A percentile compares a stretch with the other conserved stretches of the same genome.
Evolutionary conservation across 2,113 vertebrate genomes (phyloP).

Genomic region (Coreoperca whiteheadi): DNA sequence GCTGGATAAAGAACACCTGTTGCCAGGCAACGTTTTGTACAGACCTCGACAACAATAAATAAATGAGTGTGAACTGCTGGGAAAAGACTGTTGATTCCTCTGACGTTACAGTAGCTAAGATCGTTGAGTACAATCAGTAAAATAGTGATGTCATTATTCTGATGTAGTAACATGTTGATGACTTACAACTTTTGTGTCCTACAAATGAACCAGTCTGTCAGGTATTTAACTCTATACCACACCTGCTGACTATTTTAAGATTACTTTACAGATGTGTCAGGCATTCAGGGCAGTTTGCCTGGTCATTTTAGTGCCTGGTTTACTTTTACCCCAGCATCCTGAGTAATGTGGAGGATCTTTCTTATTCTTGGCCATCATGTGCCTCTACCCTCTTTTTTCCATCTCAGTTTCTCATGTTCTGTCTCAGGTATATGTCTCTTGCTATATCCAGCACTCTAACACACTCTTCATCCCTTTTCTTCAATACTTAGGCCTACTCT

Average conservation of each 20-base stretch:
- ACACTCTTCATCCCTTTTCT: not conserved
- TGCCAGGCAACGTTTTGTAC: conserved; percentile 65
- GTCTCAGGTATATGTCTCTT: not conserved
- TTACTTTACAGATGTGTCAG: not conserved
- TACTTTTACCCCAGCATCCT: not conserved
- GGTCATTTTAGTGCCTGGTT: not conserved
- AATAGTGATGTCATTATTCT: not conserved
- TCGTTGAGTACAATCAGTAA: not conserved
- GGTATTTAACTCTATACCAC: conserved; percentile 21
- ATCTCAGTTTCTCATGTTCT: not conserved
- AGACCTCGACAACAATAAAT: conserved; percentile 51
- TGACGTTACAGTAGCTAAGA: not conserved
- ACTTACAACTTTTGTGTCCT: not conserved
- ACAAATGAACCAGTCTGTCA: conserved; percentile 22
- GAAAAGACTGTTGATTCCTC: not conserved
- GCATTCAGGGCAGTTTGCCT: not conserved
- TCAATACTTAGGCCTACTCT: not conserved
- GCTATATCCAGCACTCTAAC: not conserved
- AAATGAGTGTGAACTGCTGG: conserved; percentile 34
- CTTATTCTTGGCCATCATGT: not conserved
- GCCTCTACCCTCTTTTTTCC: not conserved
- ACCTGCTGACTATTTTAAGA: conserved; percentile 16
- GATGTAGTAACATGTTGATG: not conserved
- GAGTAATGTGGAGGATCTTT: not conserved
- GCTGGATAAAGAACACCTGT: conserved; percentile 46